Evolutionary conservation across 2,113 vertebrate genomes (phyloP).

Genomic region (Malurus alboscapulatus): DNA sequence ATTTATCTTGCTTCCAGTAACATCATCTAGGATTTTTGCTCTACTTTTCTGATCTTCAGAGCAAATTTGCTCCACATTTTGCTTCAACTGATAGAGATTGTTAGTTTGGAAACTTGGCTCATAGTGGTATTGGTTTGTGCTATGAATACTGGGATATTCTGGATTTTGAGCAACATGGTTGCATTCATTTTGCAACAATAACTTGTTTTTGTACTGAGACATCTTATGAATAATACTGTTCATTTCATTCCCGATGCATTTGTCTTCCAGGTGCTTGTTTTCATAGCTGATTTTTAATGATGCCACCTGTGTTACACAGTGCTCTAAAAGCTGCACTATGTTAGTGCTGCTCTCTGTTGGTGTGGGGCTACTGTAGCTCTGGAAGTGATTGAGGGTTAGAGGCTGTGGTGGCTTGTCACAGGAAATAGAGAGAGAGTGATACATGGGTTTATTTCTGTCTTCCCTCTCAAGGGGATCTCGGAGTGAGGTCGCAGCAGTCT

Average conservation of each 20-base stretch:
- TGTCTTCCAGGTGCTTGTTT: background rate
- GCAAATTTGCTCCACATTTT: conserved; percentile 23
- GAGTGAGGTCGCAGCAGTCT: conserved; percentile 65
- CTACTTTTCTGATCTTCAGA: conserved; percentile 14
- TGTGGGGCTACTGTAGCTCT: conserved; percentile 50
- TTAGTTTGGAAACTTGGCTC: background rate
- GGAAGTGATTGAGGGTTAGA: conserved; percentile 13
- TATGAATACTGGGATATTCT: background rate
- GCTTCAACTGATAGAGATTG: background rate
- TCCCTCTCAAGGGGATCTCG: conserved; percentile 41
- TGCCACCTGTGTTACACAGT: conserved; percentile 71
- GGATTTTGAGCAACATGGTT: background rate
- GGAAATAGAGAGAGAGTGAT: conserved; percentile 13
- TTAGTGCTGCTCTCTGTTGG: conserved; percentile 46
- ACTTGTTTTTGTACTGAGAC: conserved; percentile 38
- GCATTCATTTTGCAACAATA: conserved; percentile 39
- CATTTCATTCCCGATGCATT: conserved; percentile 3
- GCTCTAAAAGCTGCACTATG: conserved; percentile 66
- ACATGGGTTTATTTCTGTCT: background rate
- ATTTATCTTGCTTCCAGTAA: conserved; percentile 21
- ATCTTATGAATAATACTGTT: background rate
- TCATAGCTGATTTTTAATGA: conserved; percentile 71
- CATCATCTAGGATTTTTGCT: conserved; percentile 25
- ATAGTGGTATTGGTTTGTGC: background rate
- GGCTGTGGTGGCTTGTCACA: conserved; percentile 24